Base-by-base conservation (phyloP, 2,888 invertebrate genomes). In the Drosophila meridiana region DNA sequence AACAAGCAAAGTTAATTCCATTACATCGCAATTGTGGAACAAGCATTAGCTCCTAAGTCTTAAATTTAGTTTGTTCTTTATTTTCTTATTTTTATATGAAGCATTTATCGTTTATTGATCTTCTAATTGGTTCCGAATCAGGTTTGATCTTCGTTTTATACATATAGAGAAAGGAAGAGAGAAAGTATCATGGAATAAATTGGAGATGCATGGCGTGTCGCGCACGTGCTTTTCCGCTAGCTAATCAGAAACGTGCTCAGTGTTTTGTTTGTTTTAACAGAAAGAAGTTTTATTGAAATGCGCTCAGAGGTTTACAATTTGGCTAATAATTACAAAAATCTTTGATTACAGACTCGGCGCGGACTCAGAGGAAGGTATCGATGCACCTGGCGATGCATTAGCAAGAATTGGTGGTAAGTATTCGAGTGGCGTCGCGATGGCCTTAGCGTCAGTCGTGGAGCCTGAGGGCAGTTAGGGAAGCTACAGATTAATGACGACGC, bases 291-390 rank as follows among this genome's bases (percentile, higher is more conserved):
- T 79, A 88, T 86, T 88, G 69, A 74, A 90, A 65, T 74, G 78
- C 59, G 68, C 68, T 71, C 58, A 64, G 69, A 79, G 71, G 67
- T 81, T 79, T 79, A 91, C 76, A 91, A 92, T 91, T 91, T 85
- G 73, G 81, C 91, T 92, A 91, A 89, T 83, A 83, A 76, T 80
- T 78, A 76, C 38, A 80, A 69, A 67, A 73, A 55, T 69, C 61
- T 74, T 61, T 76, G 67, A 66, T 76, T 71, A 72, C 61, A 76
- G 75, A 82, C 63, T 72, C 68, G 68, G 71, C 69, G 66, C 57
- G 65, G 73, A 68, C 70, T 71, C 68, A 65, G 63, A 43, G 59
- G 58, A 63, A 67, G 52, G 52, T 52, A 63, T 63, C 62, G 71
- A 38, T 73, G 71, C 70, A 76, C 56, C 66, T 56, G 65, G 61